Evolutionary conservation across 2,797 vertebrate genomes (phyloP).

Genomic region (Amblyopsis hoosieri): DNA sequence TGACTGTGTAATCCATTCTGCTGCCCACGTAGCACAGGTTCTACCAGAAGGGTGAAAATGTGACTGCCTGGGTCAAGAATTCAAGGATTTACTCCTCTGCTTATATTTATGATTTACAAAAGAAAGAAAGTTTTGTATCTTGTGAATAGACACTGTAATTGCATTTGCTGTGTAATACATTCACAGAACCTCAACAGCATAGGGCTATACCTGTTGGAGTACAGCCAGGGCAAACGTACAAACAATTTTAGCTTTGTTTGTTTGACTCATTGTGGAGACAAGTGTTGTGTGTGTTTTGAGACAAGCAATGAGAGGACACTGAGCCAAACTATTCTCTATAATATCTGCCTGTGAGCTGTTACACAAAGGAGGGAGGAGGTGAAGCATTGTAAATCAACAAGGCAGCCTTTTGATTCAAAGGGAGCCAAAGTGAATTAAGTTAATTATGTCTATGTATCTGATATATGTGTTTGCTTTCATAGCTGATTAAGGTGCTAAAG

Average conservation of each 20-base stretch:
- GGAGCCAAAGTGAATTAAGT: slow-evolving; percentile 69
- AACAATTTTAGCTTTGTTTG: no score
- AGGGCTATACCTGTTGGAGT: background rate
- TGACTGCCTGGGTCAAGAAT: slow-evolving; percentile 30
- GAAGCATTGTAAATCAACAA: slow-evolving; percentile 68
- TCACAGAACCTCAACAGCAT: background rate
- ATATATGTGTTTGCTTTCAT: slow-evolving; percentile 80
- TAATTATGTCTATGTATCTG: slow-evolving; percentile 65
- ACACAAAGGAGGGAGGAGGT: slow-evolving; percentile 55
- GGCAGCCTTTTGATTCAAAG: slow-evolving; percentile 70
- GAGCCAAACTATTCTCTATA: slow-evolving; percentile 1
- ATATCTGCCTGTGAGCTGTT: slow-evolving; percentile 8
- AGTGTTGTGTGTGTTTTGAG: no score
- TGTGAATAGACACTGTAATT: background rate
- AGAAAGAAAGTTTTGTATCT: slow-evolving; percentile 21
- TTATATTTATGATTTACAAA: slow-evolving; percentile 30
- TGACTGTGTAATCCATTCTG: slow-evolving; percentile 58
- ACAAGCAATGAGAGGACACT: no score
- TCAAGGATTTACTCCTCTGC: slow-evolving; percentile 28
- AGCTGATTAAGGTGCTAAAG: slow-evolving; percentile 76
- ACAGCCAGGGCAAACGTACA: background rate
- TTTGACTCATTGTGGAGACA: no score
- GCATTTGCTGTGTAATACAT: slow-evolving; percentile 5
- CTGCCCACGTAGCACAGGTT: slow-evolving; percentile 46
- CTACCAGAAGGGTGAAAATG: slow-evolving; percentile 42